A percentile compares a stretch with the other conserved stretches of the same genome.
Conservation (phyloP, 2,888 invertebrate genomes). For the Drosophila percnosoma region DNA sequence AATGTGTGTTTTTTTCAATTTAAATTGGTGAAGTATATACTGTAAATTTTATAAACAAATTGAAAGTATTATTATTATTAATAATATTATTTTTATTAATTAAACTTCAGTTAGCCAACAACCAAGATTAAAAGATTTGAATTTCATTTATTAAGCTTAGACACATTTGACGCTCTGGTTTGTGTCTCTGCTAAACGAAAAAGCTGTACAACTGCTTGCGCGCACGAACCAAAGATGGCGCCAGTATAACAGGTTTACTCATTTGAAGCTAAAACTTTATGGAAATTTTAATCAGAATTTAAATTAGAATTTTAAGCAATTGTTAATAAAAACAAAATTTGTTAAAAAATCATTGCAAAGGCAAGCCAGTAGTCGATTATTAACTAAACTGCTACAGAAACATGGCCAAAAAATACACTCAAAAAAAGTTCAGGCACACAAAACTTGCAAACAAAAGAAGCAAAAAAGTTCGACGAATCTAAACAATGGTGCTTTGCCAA, state of each 20-base stretch:
- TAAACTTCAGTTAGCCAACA: neutral
- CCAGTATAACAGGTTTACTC: neutral
- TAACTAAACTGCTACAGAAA: neutral
- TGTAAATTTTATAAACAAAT: neutral
- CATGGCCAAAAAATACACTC: neutral
- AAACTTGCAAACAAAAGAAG: slow-evolving; percentile 52
- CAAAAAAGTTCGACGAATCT: slow-evolving; percentile 39
- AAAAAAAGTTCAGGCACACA: slow-evolving; percentile 16
- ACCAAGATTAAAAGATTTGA: neutral
- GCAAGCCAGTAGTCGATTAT: too few species aligned
- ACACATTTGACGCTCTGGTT: neutral
- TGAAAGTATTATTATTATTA: neutral
- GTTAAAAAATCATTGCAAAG: neutral
- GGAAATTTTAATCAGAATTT: neutral
- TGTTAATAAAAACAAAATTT: neutral
- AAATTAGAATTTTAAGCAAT: neutral
- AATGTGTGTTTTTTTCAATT: neutral
- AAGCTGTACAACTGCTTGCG: neutral
- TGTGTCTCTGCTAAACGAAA: neutral
- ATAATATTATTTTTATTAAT: neutral
- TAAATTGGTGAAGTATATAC: neutral
- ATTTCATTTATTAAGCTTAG: neutral
- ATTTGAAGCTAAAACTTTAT: fast-evolving
- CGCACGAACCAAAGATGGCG: slow-evolving; percentile 6
- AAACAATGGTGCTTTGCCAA: slow-evolving; percentile 34